A percentile compares a stretch with the other conserved stretches of the same genome.
These are phyloP conservation scores for Sylvilagus bachmani DNA, from an alignment of 2,113 vertebrate genomes.

Conservation along the genomic window DNA sequence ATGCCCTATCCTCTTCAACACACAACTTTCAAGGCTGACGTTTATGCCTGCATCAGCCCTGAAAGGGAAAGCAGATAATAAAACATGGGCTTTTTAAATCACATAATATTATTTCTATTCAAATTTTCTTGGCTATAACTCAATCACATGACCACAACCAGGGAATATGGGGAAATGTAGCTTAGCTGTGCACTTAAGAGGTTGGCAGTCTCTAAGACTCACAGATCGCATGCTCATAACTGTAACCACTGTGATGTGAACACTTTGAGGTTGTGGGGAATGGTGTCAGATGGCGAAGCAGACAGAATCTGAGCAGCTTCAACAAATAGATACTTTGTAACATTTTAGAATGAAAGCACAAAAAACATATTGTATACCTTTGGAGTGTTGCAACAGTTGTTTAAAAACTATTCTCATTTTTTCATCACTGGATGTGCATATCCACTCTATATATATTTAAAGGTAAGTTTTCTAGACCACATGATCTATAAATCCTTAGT, in stretches of 20 bases:
- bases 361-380: not conserved
- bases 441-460: not conserved
- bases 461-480: not conserved
- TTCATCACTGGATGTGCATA: not conserved
- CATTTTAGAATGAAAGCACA: not conserved
- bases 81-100: not conserved
- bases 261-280: not conserved
- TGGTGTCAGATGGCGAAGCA: not conserved
- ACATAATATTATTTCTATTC: not conserved
- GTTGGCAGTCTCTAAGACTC: not conserved
- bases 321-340: not conserved
- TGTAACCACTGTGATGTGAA: not conserved
- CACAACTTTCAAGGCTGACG: not conserved
- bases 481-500: not conserved
- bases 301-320: not conserved
- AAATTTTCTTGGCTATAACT: not conserved
- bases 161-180: not conserved
- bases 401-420: not conserved
- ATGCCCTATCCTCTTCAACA: not conserved
- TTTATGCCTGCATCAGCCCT: not conserved
- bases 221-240: not conserved
- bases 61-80: not conserved
- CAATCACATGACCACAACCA: not conserved
- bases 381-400: not conserved
- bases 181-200: not conserved